These are phyloP conservation scores for Aleiodes leptofemur DNA, from an alignment of 2,888 invertebrate genomes.

Conservation along the genomic window DNA sequence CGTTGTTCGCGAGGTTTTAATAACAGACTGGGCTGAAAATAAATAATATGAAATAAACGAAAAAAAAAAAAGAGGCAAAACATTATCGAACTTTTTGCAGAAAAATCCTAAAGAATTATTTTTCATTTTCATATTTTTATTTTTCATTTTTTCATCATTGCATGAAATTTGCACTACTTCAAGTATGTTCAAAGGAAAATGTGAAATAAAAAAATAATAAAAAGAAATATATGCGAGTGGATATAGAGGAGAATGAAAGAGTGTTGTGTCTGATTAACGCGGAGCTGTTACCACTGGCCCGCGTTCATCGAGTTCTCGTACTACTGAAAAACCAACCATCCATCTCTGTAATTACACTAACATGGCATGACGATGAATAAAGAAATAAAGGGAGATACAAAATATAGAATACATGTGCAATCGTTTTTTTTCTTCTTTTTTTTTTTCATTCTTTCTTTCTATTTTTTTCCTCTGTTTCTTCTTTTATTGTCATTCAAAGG, in stretches of 20 bases:
- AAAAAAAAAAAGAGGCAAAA: background rate
- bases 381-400: constrained; percentile 3
- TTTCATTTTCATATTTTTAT: too few species aligned
- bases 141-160: too few species aligned
- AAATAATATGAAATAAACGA: constrained; percentile 47
- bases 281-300: constrained; percentile 37
- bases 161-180: background rate
- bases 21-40: constrained; percentile 56
- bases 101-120: too few species aligned
- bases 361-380: constrained; percentile 20
- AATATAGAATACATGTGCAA: constrained; percentile 13
- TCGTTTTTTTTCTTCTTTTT: constrained; percentile 1
- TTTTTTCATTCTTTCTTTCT: background rate
- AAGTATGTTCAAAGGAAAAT: constrained; percentile 5
- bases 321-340: constrained; percentile 36
- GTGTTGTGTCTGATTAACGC: constrained; percentile 38
- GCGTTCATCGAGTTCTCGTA: constrained; percentile 34
- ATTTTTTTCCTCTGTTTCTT: background rate
- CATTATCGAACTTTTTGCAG: too few species aligned
- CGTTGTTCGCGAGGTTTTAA: constrained; percentile 55
- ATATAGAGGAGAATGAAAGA: constrained; percentile 11
- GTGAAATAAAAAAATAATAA: background rate
- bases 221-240: background rate
- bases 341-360: constrained; percentile 40
- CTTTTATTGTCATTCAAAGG: constrained; percentile 23